Evolutionary conservation across 1,140 invertebrate species (phyloP).

Genomic region (Mylabris phalerata): DNA sequence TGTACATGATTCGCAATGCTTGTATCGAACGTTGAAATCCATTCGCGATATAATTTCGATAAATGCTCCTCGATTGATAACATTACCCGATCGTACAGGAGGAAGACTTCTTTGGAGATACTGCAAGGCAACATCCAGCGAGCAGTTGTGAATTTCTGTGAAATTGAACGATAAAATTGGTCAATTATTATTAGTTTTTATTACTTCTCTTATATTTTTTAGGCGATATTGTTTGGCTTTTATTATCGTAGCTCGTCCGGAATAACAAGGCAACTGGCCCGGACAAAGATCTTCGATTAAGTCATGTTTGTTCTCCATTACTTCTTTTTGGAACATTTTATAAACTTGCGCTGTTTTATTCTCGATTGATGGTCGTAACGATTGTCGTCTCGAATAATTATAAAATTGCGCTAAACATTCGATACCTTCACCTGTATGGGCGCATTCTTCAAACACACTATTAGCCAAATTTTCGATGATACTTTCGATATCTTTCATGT

Average conservation of each 20-base stretch:
- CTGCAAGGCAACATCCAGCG: conserved; percentile 64
- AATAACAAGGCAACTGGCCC: conserved; percentile 58
- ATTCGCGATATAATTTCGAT: conserved; percentile 56
- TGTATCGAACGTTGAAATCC: conserved; percentile 52
- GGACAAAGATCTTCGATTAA: conserved; percentile 56
- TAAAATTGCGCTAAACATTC: conserved; percentile 61
- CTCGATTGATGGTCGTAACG: conserved; percentile 54
- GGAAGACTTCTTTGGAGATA: conserved; percentile 60
- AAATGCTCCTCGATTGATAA: conserved; percentile 59
- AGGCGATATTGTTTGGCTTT: conserved; percentile 52
- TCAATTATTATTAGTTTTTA: too few species aligned
- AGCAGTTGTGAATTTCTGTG: conserved; percentile 47
- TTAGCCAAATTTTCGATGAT: conserved; percentile 64
- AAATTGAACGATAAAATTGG: too few species aligned
- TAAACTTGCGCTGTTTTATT: conserved; percentile 65
- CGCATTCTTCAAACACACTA: conserved; percentile 57
- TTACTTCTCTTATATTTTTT: too few species aligned
- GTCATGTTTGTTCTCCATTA: conserved; percentile 65
- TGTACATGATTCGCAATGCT: conserved; percentile 58
- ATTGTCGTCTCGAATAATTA: conserved; percentile 61
- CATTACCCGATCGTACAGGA: conserved; percentile 58
- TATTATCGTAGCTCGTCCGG: conserved; percentile 61
- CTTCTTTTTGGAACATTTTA: conserved; percentile 68
- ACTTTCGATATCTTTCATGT: conserved; percentile 62
- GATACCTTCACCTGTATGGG: conserved; percentile 65